phyloP scores from a whole-genome alignment of 2,797 vertebrate species.

The Ceryle rudis region DNA sequence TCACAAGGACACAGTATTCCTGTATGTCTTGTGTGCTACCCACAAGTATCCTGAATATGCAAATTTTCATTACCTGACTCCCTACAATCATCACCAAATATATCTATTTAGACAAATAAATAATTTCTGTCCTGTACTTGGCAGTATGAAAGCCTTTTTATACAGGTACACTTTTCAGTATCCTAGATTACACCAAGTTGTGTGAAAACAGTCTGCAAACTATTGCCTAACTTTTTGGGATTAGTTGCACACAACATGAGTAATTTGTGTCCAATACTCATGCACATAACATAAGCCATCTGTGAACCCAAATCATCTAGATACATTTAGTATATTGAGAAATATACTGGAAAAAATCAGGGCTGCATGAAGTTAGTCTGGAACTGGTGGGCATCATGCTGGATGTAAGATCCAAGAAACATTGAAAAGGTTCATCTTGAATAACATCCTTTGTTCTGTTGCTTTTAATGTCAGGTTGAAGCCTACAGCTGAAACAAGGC shows the following conservation, averaged over 20 bases:
- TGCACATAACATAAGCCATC: neutral
- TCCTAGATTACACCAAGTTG: neutral
- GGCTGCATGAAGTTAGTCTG: neutral
- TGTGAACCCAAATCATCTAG: neutral
- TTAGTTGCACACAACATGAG: neutral
- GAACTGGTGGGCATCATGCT: neutral
- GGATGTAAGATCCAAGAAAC: neutral
- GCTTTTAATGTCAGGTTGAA: neutral
- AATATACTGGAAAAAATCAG: neutral
- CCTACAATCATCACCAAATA: neutral
- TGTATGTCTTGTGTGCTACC: neutral
- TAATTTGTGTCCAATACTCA: neutral
- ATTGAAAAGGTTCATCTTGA: neutral
- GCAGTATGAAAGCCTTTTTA: neutral
- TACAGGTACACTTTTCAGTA: neutral
- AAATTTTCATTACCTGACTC: neutral
- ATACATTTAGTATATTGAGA: neutral
- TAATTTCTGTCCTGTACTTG: neutral
- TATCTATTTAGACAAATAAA: neutral
- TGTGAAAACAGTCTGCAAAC: neutral
- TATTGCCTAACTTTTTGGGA: neutral
- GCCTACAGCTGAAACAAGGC: neutral
- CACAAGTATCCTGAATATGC: neutral
- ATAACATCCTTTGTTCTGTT: neutral
- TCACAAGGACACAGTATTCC: neutral